Evolutionary conservation across 2,113 vertebrate genomes (phyloP), one percentile per base, ranked within the genome.

Genomic region (Brachirus orientalis): DNA sequence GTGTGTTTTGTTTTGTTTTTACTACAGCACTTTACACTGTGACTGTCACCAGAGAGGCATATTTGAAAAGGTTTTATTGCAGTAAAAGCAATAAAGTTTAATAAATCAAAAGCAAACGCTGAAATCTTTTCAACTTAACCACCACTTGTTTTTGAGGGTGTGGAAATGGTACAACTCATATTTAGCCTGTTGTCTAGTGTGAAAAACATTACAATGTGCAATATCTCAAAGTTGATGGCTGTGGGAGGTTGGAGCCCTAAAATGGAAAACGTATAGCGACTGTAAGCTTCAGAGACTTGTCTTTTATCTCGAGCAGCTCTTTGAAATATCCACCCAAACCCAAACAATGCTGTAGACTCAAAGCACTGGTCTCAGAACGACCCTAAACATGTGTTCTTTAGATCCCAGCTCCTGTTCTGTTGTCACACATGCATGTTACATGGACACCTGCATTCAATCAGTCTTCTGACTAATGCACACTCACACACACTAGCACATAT

Each of bases 361-460:
- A 83, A 87, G 84, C 75, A 14, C 37, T 3, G 80, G 35, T 76
- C 80, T 82, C 71, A 46, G 60, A 75, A 67, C 77, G 66, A 85
- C 82, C 81, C 77, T 61, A 75, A 89, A 86, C 90, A 89, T 88
- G 84, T 83, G 86, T 82, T 78, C 84, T 68, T 90, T 73, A 89
- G 82, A 90, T 89, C 82, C 78, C 63, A 0, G 75, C 86, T 88
- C 81, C 76, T 87, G 84, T 88, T 87, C 83, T 61, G 55, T 63
- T 61, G 73, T 71, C 76, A 75, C 81, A 82, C 86, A 69, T 55
- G 67, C 60, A 56, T 63, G 48, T 64, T 77, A 16, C 45, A 65
- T 11, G 66, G 52, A 86, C 86, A 72, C 85, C 61, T 70, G 52
- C 66, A 41, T 74, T 70, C 74, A 63, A 36, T 76, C 73, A 76